These are phyloP conservation scores for Elaeidobius kamerunicus DNA, from an alignment of 2,888 invertebrate species.

Conservation along the genomic window DNA sequence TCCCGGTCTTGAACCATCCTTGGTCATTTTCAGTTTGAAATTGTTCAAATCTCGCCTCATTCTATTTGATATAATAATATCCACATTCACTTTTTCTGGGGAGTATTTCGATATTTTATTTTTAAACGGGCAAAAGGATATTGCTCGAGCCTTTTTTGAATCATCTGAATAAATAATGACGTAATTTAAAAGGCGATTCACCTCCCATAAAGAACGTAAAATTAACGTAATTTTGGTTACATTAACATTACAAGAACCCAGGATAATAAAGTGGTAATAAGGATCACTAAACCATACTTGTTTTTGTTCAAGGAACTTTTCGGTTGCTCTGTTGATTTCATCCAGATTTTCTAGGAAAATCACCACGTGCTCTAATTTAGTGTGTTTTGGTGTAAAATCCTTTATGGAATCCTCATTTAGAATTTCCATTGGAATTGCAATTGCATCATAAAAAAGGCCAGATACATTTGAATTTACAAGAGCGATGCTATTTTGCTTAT, in stretches of 20 bases:
- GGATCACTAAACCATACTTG: conserved; percentile 12
- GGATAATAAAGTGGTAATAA: conserved; percentile 7
- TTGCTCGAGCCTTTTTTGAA: background rate
- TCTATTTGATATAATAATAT: conserved; percentile 3
- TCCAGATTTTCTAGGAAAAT: conserved; percentile 11
- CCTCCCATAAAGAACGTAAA: conserved; percentile 7
- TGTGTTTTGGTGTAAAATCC: background rate
- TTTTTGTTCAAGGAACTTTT: conserved; percentile 10
- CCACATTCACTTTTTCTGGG: background rate
- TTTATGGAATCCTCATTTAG: conserved; percentile 7
- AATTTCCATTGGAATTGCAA: conserved; percentile 9
- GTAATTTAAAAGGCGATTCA: conserved; percentile 11
- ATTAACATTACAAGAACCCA: background rate
- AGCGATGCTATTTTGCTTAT: conserved; percentile 2
- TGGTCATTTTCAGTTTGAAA: conserved; percentile 8
- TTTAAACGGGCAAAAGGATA: conserved; percentile 9
- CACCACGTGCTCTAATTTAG: conserved; percentile 12
- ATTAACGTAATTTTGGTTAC: background rate
- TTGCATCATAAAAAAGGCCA: no score
- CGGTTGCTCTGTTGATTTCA: background rate
- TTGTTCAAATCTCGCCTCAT: no score
- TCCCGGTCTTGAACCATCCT: background rate
- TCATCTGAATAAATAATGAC: background rate
- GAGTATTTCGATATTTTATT: conserved; percentile 1
- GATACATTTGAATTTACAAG: conserved; percentile 15